phyloP scores from a whole-genome alignment of 92 coral and sea anemone genomes.

The Epizoanthus rinbou region DNA sequence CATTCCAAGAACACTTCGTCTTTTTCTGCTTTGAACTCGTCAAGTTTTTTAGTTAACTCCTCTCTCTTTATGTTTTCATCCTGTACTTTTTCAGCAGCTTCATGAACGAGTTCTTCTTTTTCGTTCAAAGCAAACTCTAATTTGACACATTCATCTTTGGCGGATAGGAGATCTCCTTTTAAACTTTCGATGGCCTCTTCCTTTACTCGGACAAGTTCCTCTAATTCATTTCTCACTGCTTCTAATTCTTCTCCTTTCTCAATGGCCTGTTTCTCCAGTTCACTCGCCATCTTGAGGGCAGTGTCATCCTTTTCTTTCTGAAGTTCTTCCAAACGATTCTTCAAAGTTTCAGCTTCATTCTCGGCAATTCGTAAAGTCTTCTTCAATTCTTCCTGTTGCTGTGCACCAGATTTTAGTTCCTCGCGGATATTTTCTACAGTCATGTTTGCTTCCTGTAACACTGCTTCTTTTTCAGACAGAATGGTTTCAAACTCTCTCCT shows the following conservation, averaged over 20 bases:
- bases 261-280: conserved; percentile 29
- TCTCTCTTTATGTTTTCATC: conserved; percentile 39
- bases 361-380: conserved; percentile 33
- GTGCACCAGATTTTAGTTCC: conserved; percentile 14
- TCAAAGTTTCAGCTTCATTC: conserved; percentile 38
- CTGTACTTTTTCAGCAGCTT: conserved; percentile 30
- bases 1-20: conserved; percentile 40
- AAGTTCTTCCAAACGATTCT: conserved; percentile 38
- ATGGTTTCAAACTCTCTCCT: conserved; percentile 56
- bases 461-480: conserved; percentile 51
- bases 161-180: conserved; percentile 44
- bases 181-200: conserved; percentile 40
- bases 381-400: conserved; percentile 35
- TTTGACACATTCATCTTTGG: conserved; percentile 57
- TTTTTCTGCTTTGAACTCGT: conserved; percentile 55
- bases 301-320: conserved; percentile 25
- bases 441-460: conserved; percentile 37
- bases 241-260: conserved; percentile 46
- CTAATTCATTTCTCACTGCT: conserved; percentile 57
- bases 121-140: conserved; percentile 52
- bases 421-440: conserved; percentile 31
- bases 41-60: conserved; percentile 20
- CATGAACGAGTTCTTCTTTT: conserved; percentile 49
- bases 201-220: conserved; percentile 45
- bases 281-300: conserved; percentile 26